Evolutionary conservation across 2,888 invertebrate species (phyloP), one percentile per base, ranked within the genome.

Genomic region (Drosophila planitibia): DNA sequence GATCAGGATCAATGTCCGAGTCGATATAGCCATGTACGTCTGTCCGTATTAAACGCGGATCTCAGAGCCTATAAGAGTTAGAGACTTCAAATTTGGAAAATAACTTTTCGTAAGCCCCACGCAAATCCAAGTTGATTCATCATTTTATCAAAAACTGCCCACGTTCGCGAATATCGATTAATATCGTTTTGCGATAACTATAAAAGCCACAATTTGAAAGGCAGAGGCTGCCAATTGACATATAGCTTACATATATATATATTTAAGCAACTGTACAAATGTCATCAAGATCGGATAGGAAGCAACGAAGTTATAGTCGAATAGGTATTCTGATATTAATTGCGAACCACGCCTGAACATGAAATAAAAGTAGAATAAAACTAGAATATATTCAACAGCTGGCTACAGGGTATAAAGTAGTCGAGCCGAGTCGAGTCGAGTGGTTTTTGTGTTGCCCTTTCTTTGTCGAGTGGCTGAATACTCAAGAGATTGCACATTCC

Each of bases 401-500:
- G 12, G 14, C 22, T 22, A 6, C 22, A 22, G 47, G 25, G 25
- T 47, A 47, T 47, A 16, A 9, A 4, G 3, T 9, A 47, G 47
- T 14, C 22, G 14, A 22, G 7, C 12, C 33, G 33, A 47, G 47
- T 16, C 47, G 25, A 47, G 47, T 25, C 9, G 16, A 16, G 9
- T 16, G 25, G 28, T 16, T n/a, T 37, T 41, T 57, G 16, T 60
- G 51, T 52, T 44, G 22, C 32, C 25, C 54, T 39, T 65, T 37
- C 57, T 37, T 63, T 47, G 62, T 59, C 41, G n/a, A 68, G 63
- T 65, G 60, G 49, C 32, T 14, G 28, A 10, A 65, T 52, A 76
- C 80, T 67, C 71, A 39, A 70, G 64, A 76, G 76, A 79, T 79
- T 85, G 83, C 79, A 81, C 79, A 81, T 66, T 71, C 58, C 32